These are phyloP conservation scores for Sebastes matsubarae DNA, from an alignment of 2,797 vertebrate species.

Conservation along the genomic window DNA sequence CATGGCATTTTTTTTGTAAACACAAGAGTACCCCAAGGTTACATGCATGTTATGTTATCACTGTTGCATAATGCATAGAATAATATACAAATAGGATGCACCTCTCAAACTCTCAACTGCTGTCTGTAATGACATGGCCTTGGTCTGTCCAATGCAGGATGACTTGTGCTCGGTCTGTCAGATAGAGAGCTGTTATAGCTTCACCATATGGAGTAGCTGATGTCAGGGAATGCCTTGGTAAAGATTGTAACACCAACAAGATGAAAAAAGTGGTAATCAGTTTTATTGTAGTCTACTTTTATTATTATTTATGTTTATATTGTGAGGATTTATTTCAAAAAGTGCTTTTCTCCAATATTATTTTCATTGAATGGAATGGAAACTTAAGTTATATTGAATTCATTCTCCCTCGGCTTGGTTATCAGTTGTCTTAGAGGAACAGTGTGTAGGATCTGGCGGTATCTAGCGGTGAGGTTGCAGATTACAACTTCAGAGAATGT, in stretches of 20 bases:
- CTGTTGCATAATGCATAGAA: not conserved
- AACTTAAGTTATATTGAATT: not conserved
- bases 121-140: not conserved
- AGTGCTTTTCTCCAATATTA: not conserved
- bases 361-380: not conserved
- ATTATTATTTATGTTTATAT: not conserved
- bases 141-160: not conserved
- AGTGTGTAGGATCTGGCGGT: too few species aligned
- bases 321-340: not conserved
- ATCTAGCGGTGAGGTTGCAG: too few species aligned
- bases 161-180: not conserved
- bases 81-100: not conserved
- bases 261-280: not conserved
- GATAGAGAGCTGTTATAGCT: not conserved
- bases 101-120: not conserved
- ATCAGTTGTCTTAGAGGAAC: not conserved
- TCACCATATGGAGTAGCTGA: not conserved
- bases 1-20: not conserved
- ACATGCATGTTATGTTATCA: not conserved
- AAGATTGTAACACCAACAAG: not conserved
- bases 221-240: not conserved
- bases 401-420: not conserved
- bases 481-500: too few species aligned
- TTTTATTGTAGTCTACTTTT: not conserved
- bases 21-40: not conserved